Percentiles rank a stretch among this genome's conserved stretches.
phyloP scores from a whole-genome alignment of 2,888 invertebrate genomes.

The Diplazon laetatorius region DNA sequence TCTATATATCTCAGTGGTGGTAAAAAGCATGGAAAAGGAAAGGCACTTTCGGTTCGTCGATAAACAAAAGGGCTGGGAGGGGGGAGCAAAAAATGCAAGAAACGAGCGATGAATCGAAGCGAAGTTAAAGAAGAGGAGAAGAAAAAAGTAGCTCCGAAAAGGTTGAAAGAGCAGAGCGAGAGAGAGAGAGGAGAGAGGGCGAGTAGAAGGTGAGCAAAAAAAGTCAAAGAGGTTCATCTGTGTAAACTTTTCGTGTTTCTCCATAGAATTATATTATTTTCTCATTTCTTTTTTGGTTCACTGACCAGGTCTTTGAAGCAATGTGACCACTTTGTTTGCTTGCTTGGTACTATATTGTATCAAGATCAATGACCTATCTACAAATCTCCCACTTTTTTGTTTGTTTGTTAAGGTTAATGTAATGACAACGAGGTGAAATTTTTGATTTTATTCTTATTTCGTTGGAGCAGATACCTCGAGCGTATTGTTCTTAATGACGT shows the following conservation, averaged over 20 bases:
- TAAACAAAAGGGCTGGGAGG: slow-evolving; percentile 47
- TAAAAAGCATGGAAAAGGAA: slow-evolving; percentile 42
- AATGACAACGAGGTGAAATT: no score
- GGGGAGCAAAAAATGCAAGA: slow-evolving; percentile 5
- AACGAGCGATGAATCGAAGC: slow-evolving; percentile 52
- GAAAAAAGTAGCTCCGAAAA: slow-evolving; percentile 33
- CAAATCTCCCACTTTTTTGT: background rate
- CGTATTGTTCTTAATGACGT: no score
- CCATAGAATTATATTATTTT: slow-evolving; percentile 20
- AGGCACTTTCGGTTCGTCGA: slow-evolving; percentile 24
- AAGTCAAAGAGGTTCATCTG: slow-evolving; percentile 24
- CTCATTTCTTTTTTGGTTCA: background rate
- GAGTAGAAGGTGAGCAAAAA: slow-evolving; percentile 10
- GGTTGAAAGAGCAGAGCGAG: slow-evolving; percentile 23
- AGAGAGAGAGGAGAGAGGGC: no score
- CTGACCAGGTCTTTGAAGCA: background rate
- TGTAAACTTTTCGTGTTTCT: slow-evolving; percentile 41
- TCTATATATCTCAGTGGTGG: slow-evolving; percentile 21
- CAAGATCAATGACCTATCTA: background rate
- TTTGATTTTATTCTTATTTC: no score
- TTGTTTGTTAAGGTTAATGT: no score
- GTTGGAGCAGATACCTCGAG: no score
- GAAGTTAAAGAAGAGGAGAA: slow-evolving; percentile 33
- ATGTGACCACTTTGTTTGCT: slow-evolving; percentile 4
- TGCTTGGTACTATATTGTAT: background rate